These are phyloP conservation scores for Drosophila tsacasi DNA, from an alignment of 1,140 invertebrate species.

Conservation along the genomic window DNA sequence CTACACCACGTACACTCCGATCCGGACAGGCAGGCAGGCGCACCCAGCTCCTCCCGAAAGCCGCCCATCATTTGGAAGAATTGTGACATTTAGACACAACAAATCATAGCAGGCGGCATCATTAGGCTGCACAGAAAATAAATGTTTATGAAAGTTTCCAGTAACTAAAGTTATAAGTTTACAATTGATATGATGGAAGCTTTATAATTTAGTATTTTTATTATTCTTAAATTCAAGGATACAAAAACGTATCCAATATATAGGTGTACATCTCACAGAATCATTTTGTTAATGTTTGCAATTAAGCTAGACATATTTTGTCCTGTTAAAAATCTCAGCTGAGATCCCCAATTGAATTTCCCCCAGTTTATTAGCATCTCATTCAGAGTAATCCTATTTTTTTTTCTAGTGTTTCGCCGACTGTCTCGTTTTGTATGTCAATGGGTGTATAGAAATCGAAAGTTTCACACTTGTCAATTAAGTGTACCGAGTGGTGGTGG, in stretches of 20 bases:
- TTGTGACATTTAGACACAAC: conserved; percentile 82
- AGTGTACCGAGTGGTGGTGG: conserved; percentile 69
- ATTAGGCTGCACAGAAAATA: conserved; percentile 53
- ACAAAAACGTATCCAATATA: too few species aligned
- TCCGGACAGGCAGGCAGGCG: conserved; percentile 16
- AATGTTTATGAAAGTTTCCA: background rate
- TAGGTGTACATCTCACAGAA: too few species aligned
- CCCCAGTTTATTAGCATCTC: background rate
- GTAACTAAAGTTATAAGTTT: too few species aligned
- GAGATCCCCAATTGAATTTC: too few species aligned
- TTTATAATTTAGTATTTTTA: too few species aligned
- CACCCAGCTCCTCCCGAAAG: conserved; percentile 17
- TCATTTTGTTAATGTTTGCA: background rate
- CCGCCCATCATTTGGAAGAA: conserved; percentile 64
- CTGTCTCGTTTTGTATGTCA: conserved; percentile 71
- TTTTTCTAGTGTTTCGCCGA: background rate
- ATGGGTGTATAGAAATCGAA: conserved; percentile 83
- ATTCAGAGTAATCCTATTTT: background rate
- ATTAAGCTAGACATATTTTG: background rate
- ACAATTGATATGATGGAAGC: too few species aligned
- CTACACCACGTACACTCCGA: background rate
- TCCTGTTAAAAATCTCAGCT: background rate
- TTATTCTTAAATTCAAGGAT: too few species aligned
- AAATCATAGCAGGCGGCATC: conserved; percentile 75
- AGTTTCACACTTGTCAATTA: conserved; percentile 84